Conservation (phyloP, 2,888 invertebrate species). For the Torymus tubicola region DNA sequence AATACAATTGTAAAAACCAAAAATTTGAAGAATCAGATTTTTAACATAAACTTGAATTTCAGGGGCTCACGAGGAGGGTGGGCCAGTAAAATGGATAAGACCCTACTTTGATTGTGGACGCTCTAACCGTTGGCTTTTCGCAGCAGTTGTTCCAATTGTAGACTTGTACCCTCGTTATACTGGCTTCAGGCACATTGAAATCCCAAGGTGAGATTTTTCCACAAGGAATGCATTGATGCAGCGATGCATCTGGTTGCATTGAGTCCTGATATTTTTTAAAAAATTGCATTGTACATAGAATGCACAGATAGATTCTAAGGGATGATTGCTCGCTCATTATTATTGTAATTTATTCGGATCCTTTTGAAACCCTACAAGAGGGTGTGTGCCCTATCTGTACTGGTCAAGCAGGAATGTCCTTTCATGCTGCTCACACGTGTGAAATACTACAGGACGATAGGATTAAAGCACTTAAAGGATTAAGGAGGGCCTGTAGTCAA, state of each 20-base stretch:
- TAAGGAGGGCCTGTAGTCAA: slow-evolving; percentile 56
- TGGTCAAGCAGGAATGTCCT: slow-evolving; percentile 62
- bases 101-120: slow-evolving; percentile 98
- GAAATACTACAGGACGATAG: slow-evolving; percentile 56
- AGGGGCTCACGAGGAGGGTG: slow-evolving; percentile 91
- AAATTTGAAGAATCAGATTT: slow-evolving; percentile 50
- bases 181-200: slow-evolving; percentile 94
- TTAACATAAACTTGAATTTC: slow-evolving; percentile 54
- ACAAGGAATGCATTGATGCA: slow-evolving; percentile 47
- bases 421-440: slow-evolving; percentile 58
- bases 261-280: slow-evolving; percentile 57
- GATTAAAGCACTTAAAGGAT: slow-evolving; percentile 61
- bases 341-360: slow-evolving; percentile 63
- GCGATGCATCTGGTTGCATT: slow-evolving; percentile 52
- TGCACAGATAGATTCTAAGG: slow-evolving; percentile 59
- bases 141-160: slow-evolving; percentile 94
- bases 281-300: slow-evolving; percentile 61
- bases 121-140: slow-evolving; percentile 96
- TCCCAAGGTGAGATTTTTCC: slow-evolving; percentile 85
- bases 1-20: slow-evolving; percentile 1
- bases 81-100: slow-evolving; percentile 95
- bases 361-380: slow-evolving; percentile 59
- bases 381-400: slow-evolving; percentile 62
- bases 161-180: slow-evolving; percentile 97
- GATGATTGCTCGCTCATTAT: slow-evolving; percentile 62